These are phyloP conservation scores for Entomobrya proxima DNA, from an alignment of 2,888 invertebrate genomes.

Conservation along the genomic window DNA sequence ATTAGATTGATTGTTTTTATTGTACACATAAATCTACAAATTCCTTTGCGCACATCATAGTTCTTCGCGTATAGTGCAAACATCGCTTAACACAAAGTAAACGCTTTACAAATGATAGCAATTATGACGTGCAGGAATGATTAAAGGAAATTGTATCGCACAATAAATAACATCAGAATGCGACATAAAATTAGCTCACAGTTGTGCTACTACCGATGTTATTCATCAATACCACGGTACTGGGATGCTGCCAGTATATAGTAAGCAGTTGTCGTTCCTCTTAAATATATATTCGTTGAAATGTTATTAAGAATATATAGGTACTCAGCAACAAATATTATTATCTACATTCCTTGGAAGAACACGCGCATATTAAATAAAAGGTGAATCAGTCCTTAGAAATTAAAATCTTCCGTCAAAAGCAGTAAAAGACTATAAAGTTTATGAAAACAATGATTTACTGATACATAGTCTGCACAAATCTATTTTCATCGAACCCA, in stretches of 20 bases:
- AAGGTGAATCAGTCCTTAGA: not conserved
- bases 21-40: not conserved
- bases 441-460: not conserved
- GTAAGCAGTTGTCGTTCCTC: not conserved
- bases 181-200: slow-evolving; percentile 11
- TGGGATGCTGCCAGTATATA: slow-evolving; percentile 29
- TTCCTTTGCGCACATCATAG: not conserved
- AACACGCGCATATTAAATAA: not conserved
- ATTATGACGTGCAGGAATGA: not conserved
- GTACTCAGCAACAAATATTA: not conserved
- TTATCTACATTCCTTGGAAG: not conserved
- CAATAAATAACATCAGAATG: slow-evolving; percentile 17
- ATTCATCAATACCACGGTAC: not conserved
- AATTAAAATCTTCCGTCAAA: slow-evolving; percentile 40
- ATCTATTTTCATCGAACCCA: not conserved
- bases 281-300: not conserved
- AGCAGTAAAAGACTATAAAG: not conserved
- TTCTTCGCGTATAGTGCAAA: slow-evolving; percentile 20
- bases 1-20: slow-evolving; percentile 1
- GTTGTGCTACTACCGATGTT: not conserved
- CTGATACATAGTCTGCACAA: not conserved
- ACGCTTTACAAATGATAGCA: not conserved
- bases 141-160: not conserved
- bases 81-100: slow-evolving; percentile 12
- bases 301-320: not conserved